Percentiles rank a stretch among this genome's conserved stretches.
Conservation (phyloP, 2,113 vertebrate species). For the Sylvilagus bachmani region DNA sequence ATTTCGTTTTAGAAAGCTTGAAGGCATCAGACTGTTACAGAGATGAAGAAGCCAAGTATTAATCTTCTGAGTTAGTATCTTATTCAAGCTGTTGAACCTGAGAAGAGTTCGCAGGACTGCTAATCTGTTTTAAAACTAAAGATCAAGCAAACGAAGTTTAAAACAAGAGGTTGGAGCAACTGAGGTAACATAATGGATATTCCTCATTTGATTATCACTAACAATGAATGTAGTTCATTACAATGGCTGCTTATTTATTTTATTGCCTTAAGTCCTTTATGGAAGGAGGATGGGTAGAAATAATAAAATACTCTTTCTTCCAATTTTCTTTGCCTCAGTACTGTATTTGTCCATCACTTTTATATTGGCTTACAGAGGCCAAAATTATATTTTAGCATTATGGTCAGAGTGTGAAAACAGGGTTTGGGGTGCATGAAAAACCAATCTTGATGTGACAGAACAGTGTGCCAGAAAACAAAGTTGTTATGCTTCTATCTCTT, state of each 20-base stretch:
- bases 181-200: background rate
- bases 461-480: slow-evolving; percentile 68
- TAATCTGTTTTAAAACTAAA: slow-evolving; percentile 83
- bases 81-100: slow-evolving; percentile 78
- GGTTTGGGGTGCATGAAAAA: slow-evolving; percentile 71
- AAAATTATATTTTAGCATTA: slow-evolving; percentile 72
- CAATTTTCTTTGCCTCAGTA: slow-evolving; percentile 20
- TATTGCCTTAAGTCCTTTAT: slow-evolving; percentile 25
- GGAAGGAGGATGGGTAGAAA: slow-evolving; percentile 42
- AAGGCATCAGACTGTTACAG: slow-evolving; percentile 79
- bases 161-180: background rate
- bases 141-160: slow-evolving; percentile 46
- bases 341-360: slow-evolving; percentile 37
- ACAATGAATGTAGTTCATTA: slow-evolving; percentile 27
- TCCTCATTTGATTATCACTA: slow-evolving; percentile 59
- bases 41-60: slow-evolving; percentile 78
- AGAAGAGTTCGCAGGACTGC: slow-evolving; percentile 72
- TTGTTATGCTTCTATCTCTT: slow-evolving; percentile 71
- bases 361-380: slow-evolving; percentile 64
- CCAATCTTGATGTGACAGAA: slow-evolving; percentile 79
- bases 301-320: slow-evolving; percentile 39
- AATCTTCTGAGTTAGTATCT: slow-evolving; percentile 74
- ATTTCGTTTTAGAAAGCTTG: slow-evolving; percentile 84
- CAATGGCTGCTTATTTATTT: slow-evolving; percentile 34
- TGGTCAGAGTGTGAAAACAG: slow-evolving; percentile 64